These are phyloP conservation scores for Cybosia mesomella DNA, from an alignment of 2,888 invertebrate genomes.

Conservation along the genomic window DNA sequence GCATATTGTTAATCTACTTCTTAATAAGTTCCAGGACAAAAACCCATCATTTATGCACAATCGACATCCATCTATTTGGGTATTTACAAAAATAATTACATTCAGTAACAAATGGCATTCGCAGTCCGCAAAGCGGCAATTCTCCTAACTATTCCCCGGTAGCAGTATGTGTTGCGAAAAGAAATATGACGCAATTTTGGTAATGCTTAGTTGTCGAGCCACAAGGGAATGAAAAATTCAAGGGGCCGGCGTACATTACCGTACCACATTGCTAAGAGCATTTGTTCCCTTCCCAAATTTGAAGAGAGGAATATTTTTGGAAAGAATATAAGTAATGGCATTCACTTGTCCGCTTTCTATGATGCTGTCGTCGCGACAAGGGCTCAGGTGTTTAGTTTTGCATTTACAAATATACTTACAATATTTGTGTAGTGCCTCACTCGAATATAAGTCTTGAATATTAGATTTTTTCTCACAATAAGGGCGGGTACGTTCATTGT, in stretches of 20 bases:
- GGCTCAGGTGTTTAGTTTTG: conserved; percentile 54
- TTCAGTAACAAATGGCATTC: conserved; percentile 56
- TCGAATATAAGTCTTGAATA: too few species aligned
- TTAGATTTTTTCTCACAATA: conserved; percentile 26
- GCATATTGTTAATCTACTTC: too few species aligned
- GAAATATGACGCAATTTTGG: conserved; percentile 87
- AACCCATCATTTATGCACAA: background rate
- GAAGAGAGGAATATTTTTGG: conserved; percentile 74
- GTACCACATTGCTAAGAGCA: conserved; percentile 80
- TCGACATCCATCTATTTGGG: conserved; percentile 9
- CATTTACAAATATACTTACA: conserved; percentile 35
- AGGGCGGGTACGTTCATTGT: conserved; percentile 18
- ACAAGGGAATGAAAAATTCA: conserved; percentile 87
- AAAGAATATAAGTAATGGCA: conserved; percentile 63
- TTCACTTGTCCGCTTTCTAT: conserved; percentile 52
- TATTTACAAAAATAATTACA: conserved; percentile 53
- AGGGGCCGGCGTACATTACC: conserved; percentile 82
- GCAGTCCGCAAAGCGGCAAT: conserved; percentile 70
- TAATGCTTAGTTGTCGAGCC: conserved; percentile 86
- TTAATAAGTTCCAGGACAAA: background rate
- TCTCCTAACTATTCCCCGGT: conserved; percentile 78
- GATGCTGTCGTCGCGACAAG: conserved; percentile 44
- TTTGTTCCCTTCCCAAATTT: conserved; percentile 77
- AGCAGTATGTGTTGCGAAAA: conserved; percentile 73
- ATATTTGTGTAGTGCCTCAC: conserved; percentile 20